phyloP scores from a whole-genome alignment of 2,113 vertebrate genomes.

The Gobio gobio region DNA sequence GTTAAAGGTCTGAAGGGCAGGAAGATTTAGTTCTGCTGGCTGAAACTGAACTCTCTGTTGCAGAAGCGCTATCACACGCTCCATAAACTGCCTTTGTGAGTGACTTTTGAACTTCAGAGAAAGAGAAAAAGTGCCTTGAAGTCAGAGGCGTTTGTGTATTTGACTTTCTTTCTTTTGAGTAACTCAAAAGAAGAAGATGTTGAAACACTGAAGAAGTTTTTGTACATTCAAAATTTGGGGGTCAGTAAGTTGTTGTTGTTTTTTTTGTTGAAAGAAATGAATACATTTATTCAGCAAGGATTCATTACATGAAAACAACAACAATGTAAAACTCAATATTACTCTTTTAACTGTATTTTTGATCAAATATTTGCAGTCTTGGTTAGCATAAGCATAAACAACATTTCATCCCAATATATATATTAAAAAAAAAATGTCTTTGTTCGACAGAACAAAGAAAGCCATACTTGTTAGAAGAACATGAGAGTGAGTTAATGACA shows the following conservation, averaged over 20 bases:
- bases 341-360: too few species aligned
- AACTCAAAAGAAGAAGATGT: neutral
- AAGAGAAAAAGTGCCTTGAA: neutral
- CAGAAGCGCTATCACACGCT: conserved; percentile 19
- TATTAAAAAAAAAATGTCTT: neutral
- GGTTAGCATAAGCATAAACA: neutral
- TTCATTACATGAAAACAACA: neutral
- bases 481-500: neutral
- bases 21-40: conserved; percentile 25
- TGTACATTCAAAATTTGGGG: neutral
- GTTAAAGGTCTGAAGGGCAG: conserved; percentile 21
- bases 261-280: too few species aligned
- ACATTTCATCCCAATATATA: neutral
- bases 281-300: neutral
- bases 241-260: neutral
- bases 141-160: neutral
- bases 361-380: neutral
- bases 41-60: conserved; percentile 8
- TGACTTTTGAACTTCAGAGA: conserved; percentile 24
- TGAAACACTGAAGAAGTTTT: neutral
- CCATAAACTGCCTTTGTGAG: conserved; percentile 32
- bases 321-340: neutral
- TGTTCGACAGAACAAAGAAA: neutral
- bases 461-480: neutral
- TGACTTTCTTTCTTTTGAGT: neutral